These are phyloP conservation scores for Galagoides demidoff DNA, from an alignment of 2,797 vertebrate genomes.

Conservation along the genomic window DNA sequence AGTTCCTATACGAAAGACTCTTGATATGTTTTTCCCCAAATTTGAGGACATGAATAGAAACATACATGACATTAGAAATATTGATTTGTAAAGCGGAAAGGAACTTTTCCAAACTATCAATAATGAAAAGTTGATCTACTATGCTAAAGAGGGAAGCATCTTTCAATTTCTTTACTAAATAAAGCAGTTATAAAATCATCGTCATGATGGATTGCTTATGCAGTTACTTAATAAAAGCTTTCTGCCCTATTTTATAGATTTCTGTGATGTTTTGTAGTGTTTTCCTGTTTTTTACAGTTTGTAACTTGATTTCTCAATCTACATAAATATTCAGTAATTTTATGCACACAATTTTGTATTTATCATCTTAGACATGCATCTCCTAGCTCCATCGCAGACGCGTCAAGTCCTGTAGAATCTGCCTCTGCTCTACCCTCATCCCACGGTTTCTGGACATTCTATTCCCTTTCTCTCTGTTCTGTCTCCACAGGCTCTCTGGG, in stretches of 20 bases:
- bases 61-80: neutral
- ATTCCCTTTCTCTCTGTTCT: neutral
- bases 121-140: neutral
- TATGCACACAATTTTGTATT: neutral
- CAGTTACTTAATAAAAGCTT: neutral
- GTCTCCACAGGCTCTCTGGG: neutral
- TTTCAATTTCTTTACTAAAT: too few relatives aligned
- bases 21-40: neutral
- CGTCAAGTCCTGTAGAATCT: too few relatives aligned
- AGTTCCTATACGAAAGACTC: neutral
- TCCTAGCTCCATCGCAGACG: too few relatives aligned
- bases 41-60: neutral
- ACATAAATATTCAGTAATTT: too few relatives aligned
- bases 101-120: neutral
- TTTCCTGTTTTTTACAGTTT: neutral
- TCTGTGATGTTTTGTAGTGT: neutral
- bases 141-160: neutral
- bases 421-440: rapidly evolving
- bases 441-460: neutral
- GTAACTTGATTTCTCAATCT: neutral
- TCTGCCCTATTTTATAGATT: neutral
- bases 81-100: neutral
- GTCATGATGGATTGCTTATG: neutral
- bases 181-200: neutral
- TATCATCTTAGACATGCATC: too few relatives aligned